Evolutionary conservation across 92 coral and sea anemone genomes (phyloP).

Genomic region (Diadumene lineata): DNA sequence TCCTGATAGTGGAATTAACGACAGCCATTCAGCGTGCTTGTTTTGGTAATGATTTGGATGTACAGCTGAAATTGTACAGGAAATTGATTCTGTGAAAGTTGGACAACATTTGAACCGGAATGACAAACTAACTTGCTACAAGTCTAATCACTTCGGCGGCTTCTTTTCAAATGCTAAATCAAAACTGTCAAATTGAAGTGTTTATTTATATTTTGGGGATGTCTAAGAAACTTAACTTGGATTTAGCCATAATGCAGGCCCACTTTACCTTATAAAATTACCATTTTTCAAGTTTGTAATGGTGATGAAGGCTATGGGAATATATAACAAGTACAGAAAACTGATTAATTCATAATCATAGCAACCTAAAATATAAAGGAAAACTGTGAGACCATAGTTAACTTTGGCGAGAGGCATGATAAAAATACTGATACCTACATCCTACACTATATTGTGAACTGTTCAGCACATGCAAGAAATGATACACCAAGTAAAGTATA

Average conservation of each 20-base stretch:
- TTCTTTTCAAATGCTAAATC: not conserved
- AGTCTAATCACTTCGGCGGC: constrained; percentile 4
- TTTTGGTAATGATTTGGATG: constrained; percentile 2
- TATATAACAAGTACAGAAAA: too few relatives aligned
- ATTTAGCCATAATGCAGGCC: not conserved
- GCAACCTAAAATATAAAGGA: too few relatives aligned
- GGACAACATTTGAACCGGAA: constrained; percentile 3
- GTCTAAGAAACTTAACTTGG: not conserved
- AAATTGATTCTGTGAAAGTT: constrained; percentile 16
- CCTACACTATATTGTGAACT: too few relatives aligned
- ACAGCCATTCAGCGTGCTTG: constrained; percentile 7
- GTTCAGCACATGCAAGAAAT: too few relatives aligned
- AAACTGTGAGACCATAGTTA: too few relatives aligned
- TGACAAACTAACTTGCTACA: not conserved
- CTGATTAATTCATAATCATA: too few relatives aligned
- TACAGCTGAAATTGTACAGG: constrained; percentile 13
- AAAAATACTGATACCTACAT: too few relatives aligned
- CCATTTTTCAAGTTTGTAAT: too few relatives aligned
- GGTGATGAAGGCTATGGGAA: too few relatives aligned
- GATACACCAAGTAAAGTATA: too few relatives aligned
- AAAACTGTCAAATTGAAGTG: not conserved
- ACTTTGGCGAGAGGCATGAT: too few relatives aligned
- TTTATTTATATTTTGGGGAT: not conserved
- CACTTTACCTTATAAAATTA: too few relatives aligned
- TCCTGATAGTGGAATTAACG: not conserved